Conservation (phyloP, 1,140 invertebrate genomes). For the Drosophila erecta region DNA sequence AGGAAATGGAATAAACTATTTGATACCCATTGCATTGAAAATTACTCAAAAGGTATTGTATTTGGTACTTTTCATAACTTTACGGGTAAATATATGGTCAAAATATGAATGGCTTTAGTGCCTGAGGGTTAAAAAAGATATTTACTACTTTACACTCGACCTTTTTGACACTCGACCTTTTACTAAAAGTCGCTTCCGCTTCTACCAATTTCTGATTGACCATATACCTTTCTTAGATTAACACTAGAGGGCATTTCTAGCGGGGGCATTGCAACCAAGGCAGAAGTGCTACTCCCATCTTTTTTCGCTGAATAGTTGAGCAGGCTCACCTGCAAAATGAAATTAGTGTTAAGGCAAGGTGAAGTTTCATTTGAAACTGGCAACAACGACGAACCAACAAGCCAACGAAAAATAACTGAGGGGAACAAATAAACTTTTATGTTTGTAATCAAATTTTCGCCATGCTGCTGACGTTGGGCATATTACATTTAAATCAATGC, state of each 20-base stretch:
- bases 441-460: conserved; percentile 74
- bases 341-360: conserved; percentile 66
- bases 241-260: not conserved
- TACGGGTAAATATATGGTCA: too few relatives aligned
- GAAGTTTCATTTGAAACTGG: conserved; percentile 32
- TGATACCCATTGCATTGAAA: conserved; percentile 8
- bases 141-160: too few relatives aligned
- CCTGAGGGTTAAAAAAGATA: too few relatives aligned
- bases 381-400: conserved; percentile 34
- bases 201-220: not conserved
- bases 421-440: conserved; percentile 80
- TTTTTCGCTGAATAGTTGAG: conserved; percentile 22
- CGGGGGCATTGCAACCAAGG: conserved; percentile 11
- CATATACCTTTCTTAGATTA: not conserved
- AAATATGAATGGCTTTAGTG: too few relatives aligned
- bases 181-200: not conserved
- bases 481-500: conserved; percentile 81
- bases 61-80: too few relatives aligned
- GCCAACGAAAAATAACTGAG: conserved; percentile 14
- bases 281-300: conserved; percentile 13
- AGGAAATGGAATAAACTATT: too few relatives aligned
- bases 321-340: conserved; percentile 55
- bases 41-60: not conserved
- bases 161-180: too few relatives aligned
- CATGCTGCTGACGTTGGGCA: conserved; percentile 54